Evolutionary conservation across 2,113 vertebrate genomes (phyloP).

Genomic region (Campylomormyrus tamandua): DNA sequence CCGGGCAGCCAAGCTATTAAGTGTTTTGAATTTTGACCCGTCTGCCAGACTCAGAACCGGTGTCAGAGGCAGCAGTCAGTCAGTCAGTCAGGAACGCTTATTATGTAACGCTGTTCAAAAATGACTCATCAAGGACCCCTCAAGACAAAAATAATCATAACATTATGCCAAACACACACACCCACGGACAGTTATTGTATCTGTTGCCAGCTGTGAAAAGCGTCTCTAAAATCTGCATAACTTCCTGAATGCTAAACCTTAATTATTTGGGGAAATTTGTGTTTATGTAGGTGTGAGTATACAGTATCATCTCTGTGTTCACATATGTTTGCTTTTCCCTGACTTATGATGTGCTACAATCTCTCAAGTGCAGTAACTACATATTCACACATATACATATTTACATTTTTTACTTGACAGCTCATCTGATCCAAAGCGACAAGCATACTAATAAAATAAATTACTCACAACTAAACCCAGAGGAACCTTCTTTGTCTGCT

Average conservation of each 20-base stretch:
- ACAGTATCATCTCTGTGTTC: neutral
- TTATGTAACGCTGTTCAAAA: slow-evolving; percentile 25
- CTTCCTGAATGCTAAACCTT: neutral
- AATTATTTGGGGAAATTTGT: neutral
- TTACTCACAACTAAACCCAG: neutral
- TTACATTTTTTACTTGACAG: neutral
- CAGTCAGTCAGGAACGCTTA: neutral
- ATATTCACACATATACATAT: neutral
- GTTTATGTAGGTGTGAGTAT: neutral
- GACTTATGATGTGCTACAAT: neutral
- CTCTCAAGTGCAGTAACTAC: neutral
- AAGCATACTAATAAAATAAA: neutral
- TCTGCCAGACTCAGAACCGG: neutral
- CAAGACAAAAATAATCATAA: slow-evolving; percentile 45
- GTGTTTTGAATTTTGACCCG: neutral
- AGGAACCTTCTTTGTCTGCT: neutral
- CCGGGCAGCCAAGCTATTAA: neutral
- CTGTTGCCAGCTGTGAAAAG: slow-evolving; percentile 5
- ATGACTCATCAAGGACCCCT: slow-evolving; percentile 41
- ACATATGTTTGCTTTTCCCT: neutral
- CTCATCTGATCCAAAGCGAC: neutral
- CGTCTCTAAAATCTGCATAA: neutral
- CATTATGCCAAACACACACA: slow-evolving; percentile 23
- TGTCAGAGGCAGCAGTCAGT: neutral
- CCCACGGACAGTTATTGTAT: neutral